phyloP scores from a whole-genome alignment of 2,113 vertebrate genomes.

The Phrynosoma platyrhinos region DNA sequence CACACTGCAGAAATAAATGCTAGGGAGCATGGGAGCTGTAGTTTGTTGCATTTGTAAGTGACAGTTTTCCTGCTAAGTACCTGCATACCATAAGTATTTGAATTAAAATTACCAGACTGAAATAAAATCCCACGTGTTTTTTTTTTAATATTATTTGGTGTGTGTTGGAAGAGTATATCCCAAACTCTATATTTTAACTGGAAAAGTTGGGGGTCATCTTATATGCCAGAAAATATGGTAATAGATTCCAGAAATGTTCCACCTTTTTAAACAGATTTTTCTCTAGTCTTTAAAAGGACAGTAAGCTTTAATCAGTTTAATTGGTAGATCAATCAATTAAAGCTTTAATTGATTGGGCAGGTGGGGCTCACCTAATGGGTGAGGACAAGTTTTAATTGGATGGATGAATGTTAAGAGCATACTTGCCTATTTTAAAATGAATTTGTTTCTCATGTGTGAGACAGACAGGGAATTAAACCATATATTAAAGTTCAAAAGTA shows the following conservation, averaged over 20 bases:
- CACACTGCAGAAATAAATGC: too few relatives aligned
- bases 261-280: not conserved
- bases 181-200: too few relatives aligned
- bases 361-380: not conserved
- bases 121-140: too few relatives aligned
- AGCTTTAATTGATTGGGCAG: constrained; percentile 14
- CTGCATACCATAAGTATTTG: too few relatives aligned
- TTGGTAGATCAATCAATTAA: constrained; percentile 8
- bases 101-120: too few relatives aligned
- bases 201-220: too few relatives aligned
- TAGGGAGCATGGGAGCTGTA: too few relatives aligned
- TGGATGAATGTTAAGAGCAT: not conserved
- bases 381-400: constrained; percentile 22
- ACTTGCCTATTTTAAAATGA: not conserved
- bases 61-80: too few relatives aligned
- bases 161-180: too few relatives aligned
- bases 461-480: not conserved
- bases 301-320: constrained; percentile 5
- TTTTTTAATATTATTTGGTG: too few relatives aligned
- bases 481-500: not conserved
- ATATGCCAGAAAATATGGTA: too few relatives aligned
- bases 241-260: not conserved
- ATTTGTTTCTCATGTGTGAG: not conserved
- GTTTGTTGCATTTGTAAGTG: too few relatives aligned
- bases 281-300: not conserved